A percentile compares a stretch with the other conserved stretches of the same genome.
Evolutionary conservation across 92 coral and sea anemone genomes (phyloP).

Genomic region (Pocillopora grandis): DNA sequence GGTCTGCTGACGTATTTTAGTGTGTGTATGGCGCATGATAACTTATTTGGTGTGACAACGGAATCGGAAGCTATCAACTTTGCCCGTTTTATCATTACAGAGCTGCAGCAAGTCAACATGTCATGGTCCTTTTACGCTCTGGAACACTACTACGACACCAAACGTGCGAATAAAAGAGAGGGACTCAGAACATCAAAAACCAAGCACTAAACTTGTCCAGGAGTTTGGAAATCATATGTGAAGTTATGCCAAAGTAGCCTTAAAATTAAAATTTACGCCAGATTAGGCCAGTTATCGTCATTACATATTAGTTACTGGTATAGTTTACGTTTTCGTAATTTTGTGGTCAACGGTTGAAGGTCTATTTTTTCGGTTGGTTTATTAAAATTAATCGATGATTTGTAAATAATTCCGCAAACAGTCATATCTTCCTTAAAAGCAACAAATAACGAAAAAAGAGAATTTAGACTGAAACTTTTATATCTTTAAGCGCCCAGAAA

Average conservation of each 20-base stretch:
- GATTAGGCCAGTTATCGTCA: too few species aligned
- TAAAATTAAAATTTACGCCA: too few species aligned
- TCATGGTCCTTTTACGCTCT: constrained; percentile 78
- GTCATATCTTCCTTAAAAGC: too few species aligned
- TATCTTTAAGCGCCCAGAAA: too few species aligned
- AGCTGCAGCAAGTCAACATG: constrained; percentile 50
- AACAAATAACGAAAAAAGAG: too few species aligned
- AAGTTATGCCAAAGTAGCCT: neutral
- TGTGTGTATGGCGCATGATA: constrained; percentile 82
- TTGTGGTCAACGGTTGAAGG: too few species aligned
- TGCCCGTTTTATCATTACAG: constrained; percentile 52
- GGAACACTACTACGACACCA: constrained; percentile 65
- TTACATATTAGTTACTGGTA: too few species aligned
- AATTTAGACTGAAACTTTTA: too few species aligned
- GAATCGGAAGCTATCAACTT: constrained; percentile 65
- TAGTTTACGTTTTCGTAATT: too few species aligned
- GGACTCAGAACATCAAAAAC: constrained; percentile 33
- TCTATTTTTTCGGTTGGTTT: too few species aligned
- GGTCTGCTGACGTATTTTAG: constrained; percentile 55
- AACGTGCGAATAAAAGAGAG: constrained; percentile 45
- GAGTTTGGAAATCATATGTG: constrained; percentile 44
- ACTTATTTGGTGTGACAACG: constrained; percentile 34
- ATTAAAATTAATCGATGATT: too few species aligned
- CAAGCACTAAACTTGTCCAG: constrained; percentile 49
- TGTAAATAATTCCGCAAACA: too few species aligned